phyloP scores from a whole-genome alignment of 2,888 invertebrate genomes.

The Euproctis similis region DNA sequence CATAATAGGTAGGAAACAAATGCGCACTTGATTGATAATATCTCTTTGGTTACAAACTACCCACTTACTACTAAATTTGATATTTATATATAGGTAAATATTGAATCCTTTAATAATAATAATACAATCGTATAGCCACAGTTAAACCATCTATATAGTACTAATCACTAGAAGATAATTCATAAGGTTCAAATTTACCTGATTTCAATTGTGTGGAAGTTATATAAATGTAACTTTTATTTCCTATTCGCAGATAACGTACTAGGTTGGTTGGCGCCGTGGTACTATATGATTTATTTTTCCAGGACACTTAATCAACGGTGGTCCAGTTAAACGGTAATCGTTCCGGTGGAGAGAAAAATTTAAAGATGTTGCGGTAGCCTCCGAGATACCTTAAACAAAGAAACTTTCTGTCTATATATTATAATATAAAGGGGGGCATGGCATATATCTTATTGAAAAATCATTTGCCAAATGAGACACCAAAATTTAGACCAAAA shows the following conservation, averaged over 20 bases:
- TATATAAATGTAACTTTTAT: slow-evolving; percentile 8
- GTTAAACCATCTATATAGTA: slow-evolving; percentile 4
- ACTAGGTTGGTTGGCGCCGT: slow-evolving; percentile 13
- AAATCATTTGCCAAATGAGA: too few species aligned
- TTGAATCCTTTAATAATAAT: slow-evolving; percentile 1
- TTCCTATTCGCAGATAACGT: slow-evolving; percentile 5
- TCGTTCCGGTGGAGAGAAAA: slow-evolving; percentile 6
- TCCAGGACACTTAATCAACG: slow-evolving; percentile 11
- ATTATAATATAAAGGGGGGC: slow-evolving; percentile 7
- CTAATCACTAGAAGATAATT: slow-evolving; percentile 6
- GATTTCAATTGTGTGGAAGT: slow-evolving; percentile 6
- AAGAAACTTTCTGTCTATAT: slow-evolving; percentile 11
- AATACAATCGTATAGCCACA: slow-evolving; percentile 4
- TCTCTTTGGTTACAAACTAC: slow-evolving; percentile 8
- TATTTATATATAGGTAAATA: slow-evolving; percentile 2
- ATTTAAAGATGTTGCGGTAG: slow-evolving; percentile 10
- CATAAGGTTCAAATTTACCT: slow-evolving; percentile 8
- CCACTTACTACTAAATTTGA: slow-evolving; percentile 4
- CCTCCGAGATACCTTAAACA: slow-evolving; percentile 19
- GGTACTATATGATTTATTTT: slow-evolving; percentile 10
- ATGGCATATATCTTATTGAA: slow-evolving; percentile 3
- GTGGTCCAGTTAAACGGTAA: slow-evolving; percentile 7
- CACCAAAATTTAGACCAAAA: too few species aligned
- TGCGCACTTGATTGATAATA: neutral
- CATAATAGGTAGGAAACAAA: too few species aligned